Conservation (phyloP, 2,113 vertebrate genomes). For the Prolemur simus region DNA sequence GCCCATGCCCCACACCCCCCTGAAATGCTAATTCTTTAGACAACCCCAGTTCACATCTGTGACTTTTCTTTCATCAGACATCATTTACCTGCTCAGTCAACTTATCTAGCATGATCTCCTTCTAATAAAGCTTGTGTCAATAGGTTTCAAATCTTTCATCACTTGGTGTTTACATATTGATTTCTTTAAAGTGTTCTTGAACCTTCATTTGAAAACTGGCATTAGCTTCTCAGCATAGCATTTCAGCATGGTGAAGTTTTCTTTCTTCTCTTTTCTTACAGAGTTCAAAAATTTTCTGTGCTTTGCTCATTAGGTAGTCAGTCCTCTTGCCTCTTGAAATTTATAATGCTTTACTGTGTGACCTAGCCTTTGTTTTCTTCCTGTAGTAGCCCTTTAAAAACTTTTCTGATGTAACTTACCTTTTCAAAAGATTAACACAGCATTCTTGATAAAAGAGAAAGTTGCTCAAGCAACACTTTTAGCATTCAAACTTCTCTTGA, state of each 20-base stretch:
- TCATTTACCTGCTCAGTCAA: background rate
- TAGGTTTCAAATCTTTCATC: constrained; percentile 38
- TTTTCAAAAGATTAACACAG: background rate
- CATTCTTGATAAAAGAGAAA: background rate
- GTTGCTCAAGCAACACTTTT: background rate
- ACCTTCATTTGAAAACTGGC: constrained; percentile 41
- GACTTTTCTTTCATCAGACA: constrained; percentile 34
- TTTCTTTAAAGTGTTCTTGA: constrained; percentile 36
- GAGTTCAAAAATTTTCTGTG: background rate
- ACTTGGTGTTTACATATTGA: constrained; percentile 29
- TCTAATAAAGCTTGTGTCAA: constrained; percentile 51
- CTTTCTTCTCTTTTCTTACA: background rate
- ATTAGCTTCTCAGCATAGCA: background rate
- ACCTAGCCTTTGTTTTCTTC: background rate
- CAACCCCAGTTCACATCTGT: background rate
- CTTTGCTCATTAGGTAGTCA: background rate
- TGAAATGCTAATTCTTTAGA: background rate
- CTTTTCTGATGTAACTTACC: background rate
- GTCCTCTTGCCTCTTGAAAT: constrained; percentile 17
- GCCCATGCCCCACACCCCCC: too few species aligned
- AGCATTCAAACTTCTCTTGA: background rate
- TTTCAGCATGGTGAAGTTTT: background rate
- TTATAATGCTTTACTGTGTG: background rate
- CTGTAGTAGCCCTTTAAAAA: background rate
- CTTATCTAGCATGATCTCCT: background rate